phyloP scores from a whole-genome alignment of 2,113 vertebrate genomes.

The Serinus canaria region DNA sequence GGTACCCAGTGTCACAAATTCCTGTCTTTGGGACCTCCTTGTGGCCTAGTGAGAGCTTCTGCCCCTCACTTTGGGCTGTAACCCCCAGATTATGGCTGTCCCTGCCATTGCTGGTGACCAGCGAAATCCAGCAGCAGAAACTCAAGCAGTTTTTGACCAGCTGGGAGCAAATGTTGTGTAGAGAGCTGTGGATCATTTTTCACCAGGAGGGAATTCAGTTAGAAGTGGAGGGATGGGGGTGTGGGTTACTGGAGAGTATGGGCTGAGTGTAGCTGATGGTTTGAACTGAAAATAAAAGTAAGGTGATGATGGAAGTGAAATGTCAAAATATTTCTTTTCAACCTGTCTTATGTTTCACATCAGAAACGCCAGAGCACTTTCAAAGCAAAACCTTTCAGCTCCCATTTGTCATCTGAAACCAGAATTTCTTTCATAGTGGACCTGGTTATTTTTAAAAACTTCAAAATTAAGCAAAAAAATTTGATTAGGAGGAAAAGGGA shows the following conservation, averaged over 20 bases:
- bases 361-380: constrained; percentile 12
- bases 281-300: constrained; percentile 1
- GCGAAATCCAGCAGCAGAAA: not conserved
- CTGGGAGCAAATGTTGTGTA: not conserved
- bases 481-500: not conserved
- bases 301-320: constrained; percentile 33
- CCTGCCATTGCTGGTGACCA: not conserved
- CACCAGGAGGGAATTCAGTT: not conserved
- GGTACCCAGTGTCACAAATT: fast-evolving
- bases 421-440: not conserved
- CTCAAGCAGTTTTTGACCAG: not conserved
- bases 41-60: too few species aligned
- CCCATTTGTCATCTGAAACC: not conserved
- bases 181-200: not conserved
- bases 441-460: constrained; percentile 4
- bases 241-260: not conserved
- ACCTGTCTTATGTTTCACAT: constrained; percentile 29
- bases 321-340: constrained; percentile 48
- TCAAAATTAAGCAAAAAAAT: not conserved
- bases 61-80: not conserved
- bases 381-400: constrained; percentile 24
- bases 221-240: not conserved
- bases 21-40: fast-evolving
- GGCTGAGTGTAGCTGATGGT: not conserved
- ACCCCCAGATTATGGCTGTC: not conserved